Base-by-base conservation (phyloP, 1,140 invertebrate genomes). In the Oncopodura yosiiana region DNA sequence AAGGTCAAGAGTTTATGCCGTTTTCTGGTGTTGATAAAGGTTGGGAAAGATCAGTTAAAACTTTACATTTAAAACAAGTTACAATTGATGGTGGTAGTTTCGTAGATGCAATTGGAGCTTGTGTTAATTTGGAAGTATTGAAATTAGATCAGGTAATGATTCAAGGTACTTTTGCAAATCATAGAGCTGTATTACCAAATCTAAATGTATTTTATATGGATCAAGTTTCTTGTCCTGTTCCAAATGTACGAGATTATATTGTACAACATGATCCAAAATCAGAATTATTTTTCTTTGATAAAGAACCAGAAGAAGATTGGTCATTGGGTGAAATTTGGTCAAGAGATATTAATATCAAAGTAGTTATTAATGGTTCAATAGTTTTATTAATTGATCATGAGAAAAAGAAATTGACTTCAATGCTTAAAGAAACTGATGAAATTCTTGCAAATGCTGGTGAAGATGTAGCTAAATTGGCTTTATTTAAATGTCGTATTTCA, bases 381-480 rank as follows among this genome's bases (percentile, higher is more conserved):
- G 23, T 49, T n/a, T 21, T 49, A 2, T 38, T 37, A 9, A 1
- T 49, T 14, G 46, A 49, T n/a, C 46, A 49, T 26, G 46, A 49
- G 26, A 37, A 49, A 2, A 14, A 26, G 16, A 23, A 49, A n/a
- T 37, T 49, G 11, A 49, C 46, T 18, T 49, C 46, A 21, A 49
- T 49, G 46, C 32, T 49, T n/a, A 49, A 49, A 38, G 34, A 49
- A 37, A 37, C 46, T 3, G 46, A 37, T 16, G 3, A 19, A 0
- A 24, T 49, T 14, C 38, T 49, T 30, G 38, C 24, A 38, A 49
- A 49, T 11, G 26, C 27, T 23, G 44, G 27, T 1, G 46, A 34
- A 4, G 32, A 49, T 26, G 21, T 36, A 9, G 26, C 46, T n/a
- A 5, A 8, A 0, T n/a, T 49, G 1, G 46, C 46, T 11, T 16